phyloP scores from a whole-genome alignment of 2,888 invertebrate species.

The Syrphus vitripennis region DNA sequence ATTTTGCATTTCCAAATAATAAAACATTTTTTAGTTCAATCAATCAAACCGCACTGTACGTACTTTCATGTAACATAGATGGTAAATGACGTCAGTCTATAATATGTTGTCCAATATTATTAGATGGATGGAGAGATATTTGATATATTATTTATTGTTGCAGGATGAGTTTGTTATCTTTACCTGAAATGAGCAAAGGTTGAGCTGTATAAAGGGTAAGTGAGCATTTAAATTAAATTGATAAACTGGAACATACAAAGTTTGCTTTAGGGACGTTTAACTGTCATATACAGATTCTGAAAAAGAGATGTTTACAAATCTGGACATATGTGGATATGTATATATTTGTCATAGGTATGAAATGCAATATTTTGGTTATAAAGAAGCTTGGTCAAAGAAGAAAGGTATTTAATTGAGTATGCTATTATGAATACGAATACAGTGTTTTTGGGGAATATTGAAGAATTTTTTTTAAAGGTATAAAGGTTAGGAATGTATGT shows the following conservation, averaged over 20 bases:
- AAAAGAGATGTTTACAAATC: neutral
- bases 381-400: neutral
- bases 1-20: no score
- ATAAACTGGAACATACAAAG: neutral
- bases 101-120: constrained; percentile 12
- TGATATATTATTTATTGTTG: constrained; percentile 41
- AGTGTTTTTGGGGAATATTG: neutral
- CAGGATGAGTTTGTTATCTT: constrained; percentile 35
- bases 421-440: no score
- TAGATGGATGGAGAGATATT: constrained; percentile 14
- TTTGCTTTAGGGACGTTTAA: neutral
- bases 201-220: constrained; percentile 3
- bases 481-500: no score
- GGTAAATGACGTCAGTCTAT: constrained; percentile 20
- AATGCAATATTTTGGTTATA: neutral
- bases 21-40: no score
- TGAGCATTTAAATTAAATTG: constrained; percentile 25
- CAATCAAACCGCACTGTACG: neutral
- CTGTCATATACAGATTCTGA: neutral
- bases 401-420: neutral
- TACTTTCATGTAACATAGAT: neutral
- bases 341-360: neutral
- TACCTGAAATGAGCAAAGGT: neutral
- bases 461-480: no score
- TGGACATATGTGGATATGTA: no score